Percentiles rank a stretch among this genome's conserved stretches.
Conservation (phyloP, 2,888 invertebrate genomes). For the Podotricha telesiphe region DNA sequence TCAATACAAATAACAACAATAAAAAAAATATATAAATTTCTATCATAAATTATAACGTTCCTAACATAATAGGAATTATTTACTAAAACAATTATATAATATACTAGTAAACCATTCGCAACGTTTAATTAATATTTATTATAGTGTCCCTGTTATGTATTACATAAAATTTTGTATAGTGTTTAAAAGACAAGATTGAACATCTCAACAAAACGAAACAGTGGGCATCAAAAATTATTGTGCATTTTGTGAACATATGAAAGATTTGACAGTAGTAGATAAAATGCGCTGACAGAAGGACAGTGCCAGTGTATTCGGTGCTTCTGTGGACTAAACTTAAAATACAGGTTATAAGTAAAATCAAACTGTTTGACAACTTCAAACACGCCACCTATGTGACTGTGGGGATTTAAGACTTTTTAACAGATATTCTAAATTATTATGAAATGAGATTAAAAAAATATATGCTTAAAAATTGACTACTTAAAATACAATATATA, state of each 20-base stretch:
- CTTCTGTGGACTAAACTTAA: not conserved
- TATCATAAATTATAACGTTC: conserved; percentile 7
- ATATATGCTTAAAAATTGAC: not conserved
- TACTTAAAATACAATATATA: too few relatives aligned
- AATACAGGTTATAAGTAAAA: conserved; percentile 15
- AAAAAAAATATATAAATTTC: not conserved
- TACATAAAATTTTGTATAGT: conserved; percentile 27
- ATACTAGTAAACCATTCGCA: conserved; percentile 34
- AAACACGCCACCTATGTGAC: not conserved
- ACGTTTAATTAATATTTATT: conserved; percentile 29
- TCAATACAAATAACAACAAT: conserved; percentile 20
- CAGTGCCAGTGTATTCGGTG: not conserved
- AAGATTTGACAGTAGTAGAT: conserved; percentile 37
- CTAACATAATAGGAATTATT: conserved; percentile 18
- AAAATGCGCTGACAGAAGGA: conserved; percentile 28
- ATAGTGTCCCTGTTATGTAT: conserved; percentile 23
- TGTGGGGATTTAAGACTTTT: not conserved
- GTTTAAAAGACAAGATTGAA: conserved; percentile 18
- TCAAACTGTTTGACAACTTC: not conserved
- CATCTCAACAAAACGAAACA: conserved; percentile 26
- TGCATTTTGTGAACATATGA: conserved; percentile 38
- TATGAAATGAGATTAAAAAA: too few relatives aligned
- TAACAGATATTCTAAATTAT: not conserved
- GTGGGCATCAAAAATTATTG: conserved; percentile 27
- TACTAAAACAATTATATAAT: conserved; percentile 39